Evolutionary conservation across 2,888 invertebrate genomes (phyloP), one percentile per base, ranked within the genome.

Genomic region (Euplagia quadripunctaria): DNA sequence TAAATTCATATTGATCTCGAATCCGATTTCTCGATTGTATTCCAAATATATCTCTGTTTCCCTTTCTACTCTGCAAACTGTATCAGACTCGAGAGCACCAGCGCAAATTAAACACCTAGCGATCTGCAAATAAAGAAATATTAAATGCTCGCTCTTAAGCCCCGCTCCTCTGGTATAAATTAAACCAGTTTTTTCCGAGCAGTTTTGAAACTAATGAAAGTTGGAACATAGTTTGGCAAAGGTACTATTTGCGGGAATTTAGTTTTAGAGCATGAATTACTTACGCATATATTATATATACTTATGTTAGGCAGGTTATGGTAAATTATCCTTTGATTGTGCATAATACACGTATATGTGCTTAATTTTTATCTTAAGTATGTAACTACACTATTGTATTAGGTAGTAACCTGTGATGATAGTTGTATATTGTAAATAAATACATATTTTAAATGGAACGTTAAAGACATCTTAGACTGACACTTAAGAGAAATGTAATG

Each of bases 41-140:
- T 6, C 68, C 68, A 77, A 72, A 76, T 75, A 71, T 80, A 79
- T 74, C 72, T 72, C 31, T 71, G 52, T 66, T 71, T 65, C 52
- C 12, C 17, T 5, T 42, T 61, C 52, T 55, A 70, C 71, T 75
- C 69, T 63, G 72, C 41, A 66, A 75, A 75, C 49, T 65, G 71
- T 71, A 68, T 74, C 71, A 64, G 5, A 64, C 17, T 71, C 61
- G 68, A 65, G 51, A 64, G 63, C 65, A 63, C 73, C n/a, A 76
- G 71, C 67, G 71, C 71, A 76, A 76, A 71, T 73, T 73, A 76
- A 76, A 76, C 71, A 76, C 12, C 67, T 64, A 71, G 70, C 64
- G 68, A 65, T 73, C 64, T 51, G 68, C 55, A 68, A 70, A 72
- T 71, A 76, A 73, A 72, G 55, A 70, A 73, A 68, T 73, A 76